Evolutionary conservation across 2,113 vertebrate species (phyloP).

Genomic region (Oncorhynchus keta): DNA sequence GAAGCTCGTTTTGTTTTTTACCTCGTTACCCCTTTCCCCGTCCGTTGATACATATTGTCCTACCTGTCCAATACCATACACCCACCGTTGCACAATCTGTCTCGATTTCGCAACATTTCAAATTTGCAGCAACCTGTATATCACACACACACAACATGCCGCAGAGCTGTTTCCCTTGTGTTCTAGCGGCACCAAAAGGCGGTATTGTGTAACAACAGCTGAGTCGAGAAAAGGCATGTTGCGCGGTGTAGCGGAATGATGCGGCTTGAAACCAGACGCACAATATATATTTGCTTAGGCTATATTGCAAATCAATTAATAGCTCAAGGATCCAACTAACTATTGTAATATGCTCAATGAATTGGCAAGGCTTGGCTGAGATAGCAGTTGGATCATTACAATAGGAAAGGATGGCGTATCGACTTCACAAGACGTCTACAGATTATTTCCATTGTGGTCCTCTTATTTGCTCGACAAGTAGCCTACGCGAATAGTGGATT

Average conservation of each 20-base stretch:
- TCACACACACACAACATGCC: neutral
- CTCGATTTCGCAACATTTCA: constrained; percentile 41
- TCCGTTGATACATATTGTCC: neutral
- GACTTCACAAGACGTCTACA: neutral
- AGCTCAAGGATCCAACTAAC: too few relatives aligned
- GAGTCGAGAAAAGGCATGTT: constrained; percentile 35
- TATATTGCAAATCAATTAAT: too few relatives aligned
- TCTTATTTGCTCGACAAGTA: neutral
- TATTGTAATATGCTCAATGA: too few relatives aligned
- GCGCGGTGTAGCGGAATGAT: constrained; percentile 1
- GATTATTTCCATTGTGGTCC: neutral
- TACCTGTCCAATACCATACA: constrained; percentile 1
- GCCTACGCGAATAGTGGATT: neutral
- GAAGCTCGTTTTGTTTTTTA: too few relatives aligned
- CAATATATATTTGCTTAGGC: too few relatives aligned
- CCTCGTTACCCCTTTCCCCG: too few relatives aligned
- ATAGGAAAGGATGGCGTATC: too few relatives aligned
- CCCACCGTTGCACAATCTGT: constrained; percentile 21
- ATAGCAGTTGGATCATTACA: too few relatives aligned
- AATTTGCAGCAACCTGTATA: constrained; percentile 47
- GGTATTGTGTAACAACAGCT: neutral
- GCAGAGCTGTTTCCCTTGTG: neutral
- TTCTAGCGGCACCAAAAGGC: constrained; percentile 57
- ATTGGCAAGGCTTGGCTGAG: too few relatives aligned
- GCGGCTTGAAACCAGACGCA: neutral